Conservation (phyloP, 2,797 vertebrate species). For the Lophotriccus pileatus region DNA sequence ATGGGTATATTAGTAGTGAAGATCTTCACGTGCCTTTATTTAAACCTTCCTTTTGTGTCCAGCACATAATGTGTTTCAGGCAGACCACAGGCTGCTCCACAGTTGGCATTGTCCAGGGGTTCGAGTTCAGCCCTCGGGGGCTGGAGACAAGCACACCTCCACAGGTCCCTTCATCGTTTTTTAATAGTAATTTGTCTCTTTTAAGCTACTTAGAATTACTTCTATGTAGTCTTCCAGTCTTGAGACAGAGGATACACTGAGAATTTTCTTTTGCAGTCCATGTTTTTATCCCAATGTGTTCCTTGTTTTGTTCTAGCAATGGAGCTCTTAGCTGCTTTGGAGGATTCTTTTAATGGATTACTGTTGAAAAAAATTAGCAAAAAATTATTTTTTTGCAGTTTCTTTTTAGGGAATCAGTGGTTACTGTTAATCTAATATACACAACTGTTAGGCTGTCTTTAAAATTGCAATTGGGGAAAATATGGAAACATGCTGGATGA, state of each 20-base stretch:
- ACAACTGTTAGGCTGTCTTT: neutral
- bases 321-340: neutral
- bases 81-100: neutral
- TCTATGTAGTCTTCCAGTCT: neutral
- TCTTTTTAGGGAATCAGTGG: neutral
- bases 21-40: neutral
- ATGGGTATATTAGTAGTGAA: neutral
- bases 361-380: neutral
- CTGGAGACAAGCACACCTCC: accelerated
- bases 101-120: neutral
- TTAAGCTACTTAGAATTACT: neutral
- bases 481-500: neutral
- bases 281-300: neutral
- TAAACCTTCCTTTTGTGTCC: neutral
- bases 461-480: neutral
- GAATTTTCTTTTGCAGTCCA: neutral
- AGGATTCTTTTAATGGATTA: neutral
- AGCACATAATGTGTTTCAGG: neutral
- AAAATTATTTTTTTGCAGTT: neutral
- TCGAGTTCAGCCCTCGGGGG: accelerated
- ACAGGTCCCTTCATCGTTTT: neutral
- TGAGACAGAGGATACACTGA: neutral
- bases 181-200: neutral
- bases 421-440: neutral
- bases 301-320: neutral